Base-by-base conservation (phyloP, 2,888 invertebrate genomes). In the Heliconius erato region DNA sequence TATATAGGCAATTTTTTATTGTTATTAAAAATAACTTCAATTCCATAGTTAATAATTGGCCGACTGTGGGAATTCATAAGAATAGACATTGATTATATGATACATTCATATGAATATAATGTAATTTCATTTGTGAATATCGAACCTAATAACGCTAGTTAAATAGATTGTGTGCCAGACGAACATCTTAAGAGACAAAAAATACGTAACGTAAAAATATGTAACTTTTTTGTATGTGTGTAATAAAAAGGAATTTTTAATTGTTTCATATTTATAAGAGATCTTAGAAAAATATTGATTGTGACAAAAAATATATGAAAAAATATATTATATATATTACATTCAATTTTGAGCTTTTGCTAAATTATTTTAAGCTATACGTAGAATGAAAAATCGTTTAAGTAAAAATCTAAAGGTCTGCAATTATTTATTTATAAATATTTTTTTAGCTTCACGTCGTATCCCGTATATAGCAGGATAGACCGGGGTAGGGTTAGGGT, bases 121-220 rank as follows among this genome's bases (percentile, higher is more conserved):
- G 65, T 44, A 71, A 44, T 71, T 71, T 44, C n/a, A 71, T 44
- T 44, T 44, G 40, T 49, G 72, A 72, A 72, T 26, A 49, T 19
- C 72, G 44, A 72, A 72, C 72, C 49, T 72, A 32, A 23, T 40
- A 71, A 35, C n/a, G 23, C n/a, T 71, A n/a, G 69, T 26, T 23
- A 5, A 69, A n/a, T n/a, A n/a, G n/a, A 63, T n/a, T n/a, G n/a
- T 63, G 63, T 63, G 63, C n/a, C n/a, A 63, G 3, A 63, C n/a
- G 63, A 63, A 65, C 14, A 14, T 26, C n/a, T 14, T 65, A 14
- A 28, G 28, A 63, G 11, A 63, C n/a, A 63, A 63, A 54, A 54
- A 19, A 63, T 63, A 63, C 3, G n/a, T n/a, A n/a, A n/a, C n/a
- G 11, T 23, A 11, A 35, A 35, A 1, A 35, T 40, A 63, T 4